Evolutionary conservation across 1,140 invertebrate species (phyloP).

Genomic region (Drosophila athabasca): DNA sequence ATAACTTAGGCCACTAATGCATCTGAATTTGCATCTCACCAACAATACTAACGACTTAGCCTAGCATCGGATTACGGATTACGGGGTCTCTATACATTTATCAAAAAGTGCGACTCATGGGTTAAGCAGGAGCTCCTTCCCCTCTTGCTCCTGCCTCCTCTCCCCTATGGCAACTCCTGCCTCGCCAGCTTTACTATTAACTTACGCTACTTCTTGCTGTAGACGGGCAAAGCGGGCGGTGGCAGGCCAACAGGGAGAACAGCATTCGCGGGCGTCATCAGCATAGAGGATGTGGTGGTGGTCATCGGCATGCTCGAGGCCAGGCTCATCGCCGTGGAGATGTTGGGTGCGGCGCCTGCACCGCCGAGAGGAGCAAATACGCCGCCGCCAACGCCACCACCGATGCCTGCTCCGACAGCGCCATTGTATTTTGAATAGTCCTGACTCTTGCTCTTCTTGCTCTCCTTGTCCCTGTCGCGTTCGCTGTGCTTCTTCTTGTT

Average conservation of each 20-base stretch:
- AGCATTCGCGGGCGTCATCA: slow-evolving; percentile 38
- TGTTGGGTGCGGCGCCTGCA: slow-evolving; percentile 64
- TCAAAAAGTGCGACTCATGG: slow-evolving; percentile 19
- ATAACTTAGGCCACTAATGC: slow-evolving; percentile 64
- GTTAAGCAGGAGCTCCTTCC: background rate
- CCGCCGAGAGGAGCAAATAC: slow-evolving; percentile 60
- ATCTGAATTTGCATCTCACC: slow-evolving; percentile 58
- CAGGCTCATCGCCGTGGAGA: slow-evolving; percentile 21
- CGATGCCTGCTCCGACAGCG: slow-evolving; percentile 2
- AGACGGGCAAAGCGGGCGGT: slow-evolving; percentile 58
- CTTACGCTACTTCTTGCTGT: slow-evolving; percentile 67
- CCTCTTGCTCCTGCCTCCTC: too few relatives aligned
- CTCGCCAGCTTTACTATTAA: background rate
- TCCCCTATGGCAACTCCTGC: too few relatives aligned
- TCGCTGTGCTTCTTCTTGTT: slow-evolving; percentile 85
- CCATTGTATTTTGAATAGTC: slow-evolving; percentile 75
- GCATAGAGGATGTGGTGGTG: slow-evolving; percentile 37
- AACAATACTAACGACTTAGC: slow-evolving; percentile 60
- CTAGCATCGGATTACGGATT: slow-evolving; percentile 43
- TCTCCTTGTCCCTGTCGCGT: slow-evolving; percentile 84
- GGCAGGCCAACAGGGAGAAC: slow-evolving; percentile 19
- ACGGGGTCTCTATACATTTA: slow-evolving; percentile 42
- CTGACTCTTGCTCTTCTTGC: slow-evolving; percentile 77
- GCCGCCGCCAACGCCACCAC: slow-evolving; percentile 23
- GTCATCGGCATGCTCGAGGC: slow-evolving; percentile 20